phyloP scores from a whole-genome alignment of 2,113 vertebrate species.

The Dascyllus trimaculatus region DNA sequence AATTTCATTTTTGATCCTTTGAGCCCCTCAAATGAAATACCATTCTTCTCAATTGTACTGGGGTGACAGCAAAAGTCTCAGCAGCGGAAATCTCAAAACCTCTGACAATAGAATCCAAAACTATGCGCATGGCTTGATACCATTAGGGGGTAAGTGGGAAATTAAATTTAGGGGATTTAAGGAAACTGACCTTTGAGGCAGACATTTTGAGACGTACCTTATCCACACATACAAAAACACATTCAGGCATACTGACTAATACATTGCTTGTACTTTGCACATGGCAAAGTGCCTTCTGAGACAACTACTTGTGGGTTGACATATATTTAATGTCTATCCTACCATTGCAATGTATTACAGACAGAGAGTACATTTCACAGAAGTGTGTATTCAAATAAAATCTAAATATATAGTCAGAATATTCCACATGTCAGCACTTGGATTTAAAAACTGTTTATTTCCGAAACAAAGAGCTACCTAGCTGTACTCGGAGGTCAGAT shows the following conservation, averaged over 20 bases:
- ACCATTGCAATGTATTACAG: neutral
- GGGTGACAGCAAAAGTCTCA: slow-evolving; percentile 26
- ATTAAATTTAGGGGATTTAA: neutral
- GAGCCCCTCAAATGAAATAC: slow-evolving; percentile 40
- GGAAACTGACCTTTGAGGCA: neutral
- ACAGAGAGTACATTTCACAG: neutral
- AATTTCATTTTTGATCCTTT: slow-evolving; percentile 31
- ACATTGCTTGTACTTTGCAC: neutral
- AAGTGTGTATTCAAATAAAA: neutral
- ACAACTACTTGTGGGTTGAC: neutral
- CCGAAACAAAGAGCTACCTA: no score
- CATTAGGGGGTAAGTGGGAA: neutral
- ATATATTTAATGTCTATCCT: neutral
- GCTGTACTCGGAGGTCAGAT: no score
- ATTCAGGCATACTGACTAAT: neutral
- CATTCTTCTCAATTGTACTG: slow-evolving; percentile 32
- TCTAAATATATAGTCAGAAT: no score
- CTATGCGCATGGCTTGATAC: neutral
- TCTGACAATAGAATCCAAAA: slow-evolving; percentile 19
- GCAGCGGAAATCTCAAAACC: slow-evolving; percentile 17
- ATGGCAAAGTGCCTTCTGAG: neutral
- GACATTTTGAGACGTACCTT: neutral
- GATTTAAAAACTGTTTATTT: no score
- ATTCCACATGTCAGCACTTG: no score
- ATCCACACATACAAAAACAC: no score